Conservation (phyloP, 1,140 invertebrate species). For the Hycleus cichorii region DNA sequence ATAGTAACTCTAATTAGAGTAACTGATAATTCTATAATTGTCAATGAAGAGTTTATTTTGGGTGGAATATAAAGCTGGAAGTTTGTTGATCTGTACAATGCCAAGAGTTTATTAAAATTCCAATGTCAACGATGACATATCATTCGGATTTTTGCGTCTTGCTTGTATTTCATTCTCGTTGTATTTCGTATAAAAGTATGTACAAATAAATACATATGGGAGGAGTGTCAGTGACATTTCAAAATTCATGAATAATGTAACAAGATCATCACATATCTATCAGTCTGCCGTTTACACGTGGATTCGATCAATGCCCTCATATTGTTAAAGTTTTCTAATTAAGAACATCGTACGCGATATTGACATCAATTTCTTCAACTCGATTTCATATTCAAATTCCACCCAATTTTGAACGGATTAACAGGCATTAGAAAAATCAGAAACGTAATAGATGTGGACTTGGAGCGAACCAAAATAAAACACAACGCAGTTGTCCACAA, state of each 20-base stretch:
- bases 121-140: not conserved
- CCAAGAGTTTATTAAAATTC: not conserved
- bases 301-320: not conserved
- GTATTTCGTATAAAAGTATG: not conserved
- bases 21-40: not conserved
- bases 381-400: too few relatives aligned
- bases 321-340: too few relatives aligned
- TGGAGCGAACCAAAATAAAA: too few relatives aligned
- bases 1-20: not conserved
- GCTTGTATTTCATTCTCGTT: not conserved
- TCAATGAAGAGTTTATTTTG: not conserved
- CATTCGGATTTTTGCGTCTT: not conserved
- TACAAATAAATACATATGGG: not conserved
- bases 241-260: conserved; percentile 12
- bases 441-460: too few relatives aligned
- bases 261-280: conserved; percentile 8
- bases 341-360: too few relatives aligned
- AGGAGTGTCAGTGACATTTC: not conserved
- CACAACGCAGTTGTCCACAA: too few relatives aligned
- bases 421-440: too few relatives aligned
- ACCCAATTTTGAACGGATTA: too few relatives aligned
- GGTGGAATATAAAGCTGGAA: not conserved
- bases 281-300: conserved; percentile 8
- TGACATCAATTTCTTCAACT: too few relatives aligned
- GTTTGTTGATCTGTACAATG: not conserved